Evolutionary conservation across 2,888 invertebrate species (phyloP).

Genomic region (Caenorhabditis parvicauda): DNA sequence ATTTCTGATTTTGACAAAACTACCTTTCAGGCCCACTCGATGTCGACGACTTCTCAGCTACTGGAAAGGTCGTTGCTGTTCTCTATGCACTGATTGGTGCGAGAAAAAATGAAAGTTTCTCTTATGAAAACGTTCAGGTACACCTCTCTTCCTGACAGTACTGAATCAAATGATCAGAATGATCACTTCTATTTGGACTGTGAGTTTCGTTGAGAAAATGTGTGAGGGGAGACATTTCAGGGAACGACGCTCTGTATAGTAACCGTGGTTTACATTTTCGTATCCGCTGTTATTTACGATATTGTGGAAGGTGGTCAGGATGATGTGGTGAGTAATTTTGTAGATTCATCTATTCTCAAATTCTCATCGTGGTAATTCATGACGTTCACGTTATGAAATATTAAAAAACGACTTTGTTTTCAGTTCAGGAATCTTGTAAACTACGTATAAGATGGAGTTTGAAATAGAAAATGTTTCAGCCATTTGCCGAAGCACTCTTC

Average conservation of each 20-base stretch:
- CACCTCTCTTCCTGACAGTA: slow-evolving; percentile 32
- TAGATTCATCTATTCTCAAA: background rate
- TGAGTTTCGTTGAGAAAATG: background rate
- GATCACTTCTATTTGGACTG: slow-evolving; percentile 31
- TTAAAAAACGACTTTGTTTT: background rate
- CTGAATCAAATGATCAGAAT: slow-evolving; percentile 27
- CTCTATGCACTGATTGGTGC: slow-evolving; percentile 47
- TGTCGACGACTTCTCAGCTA: slow-evolving; percentile 43
- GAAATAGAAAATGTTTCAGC: slow-evolving; percentile 27
- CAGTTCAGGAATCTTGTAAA: background rate
- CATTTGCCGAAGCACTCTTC: slow-evolving; percentile 54
- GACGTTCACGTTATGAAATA: background rate
- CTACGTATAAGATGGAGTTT: background rate
- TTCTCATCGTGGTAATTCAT: too few species aligned
- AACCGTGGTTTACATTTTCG: slow-evolving; percentile 40
- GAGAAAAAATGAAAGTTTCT: background rate
- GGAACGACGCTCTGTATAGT: slow-evolving; percentile 38
- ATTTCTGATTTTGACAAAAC: background rate
- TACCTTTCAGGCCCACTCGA: slow-evolving; percentile 45
- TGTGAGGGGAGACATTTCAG: slow-evolving; percentile 11
- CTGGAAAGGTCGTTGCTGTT: slow-evolving; percentile 51
- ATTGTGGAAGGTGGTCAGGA: slow-evolving; percentile 52
- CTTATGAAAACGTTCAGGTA: slow-evolving; percentile 11
- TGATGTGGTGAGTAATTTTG: slow-evolving; percentile 39
- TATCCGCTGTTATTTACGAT: slow-evolving; percentile 50